phyloP scores from a whole-genome alignment of 2,888 invertebrate genomes.

The Eudemis profundana region DNA sequence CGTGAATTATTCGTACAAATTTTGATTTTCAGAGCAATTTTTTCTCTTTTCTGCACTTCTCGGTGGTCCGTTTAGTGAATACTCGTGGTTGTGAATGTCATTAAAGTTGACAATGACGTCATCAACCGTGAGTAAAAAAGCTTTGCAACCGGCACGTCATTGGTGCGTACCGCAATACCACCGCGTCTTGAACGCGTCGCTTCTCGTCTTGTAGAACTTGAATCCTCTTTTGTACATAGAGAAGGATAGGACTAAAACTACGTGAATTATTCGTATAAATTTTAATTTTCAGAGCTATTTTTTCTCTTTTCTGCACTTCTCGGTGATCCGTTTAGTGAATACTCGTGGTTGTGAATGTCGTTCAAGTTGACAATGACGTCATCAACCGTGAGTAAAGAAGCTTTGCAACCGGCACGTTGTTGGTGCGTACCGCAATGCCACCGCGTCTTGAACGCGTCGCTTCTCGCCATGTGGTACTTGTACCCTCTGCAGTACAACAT shows the following conservation, averaged over 20 bases:
- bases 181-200: not conserved
- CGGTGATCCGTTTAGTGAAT: too few relatives aligned
- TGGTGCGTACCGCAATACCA: slow-evolving; percentile 37
- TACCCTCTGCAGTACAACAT: slow-evolving; percentile 7
- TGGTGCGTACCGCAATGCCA: slow-evolving; percentile 14
- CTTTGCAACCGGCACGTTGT: not conserved
- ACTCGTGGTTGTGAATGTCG: slow-evolving; percentile 15
- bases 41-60: too few relatives aligned
- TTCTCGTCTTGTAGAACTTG: not conserved
- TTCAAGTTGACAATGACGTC: not conserved
- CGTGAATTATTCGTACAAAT: too few relatives aligned
- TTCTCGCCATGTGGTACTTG: not conserved
- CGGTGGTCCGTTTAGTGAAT: too few relatives aligned
- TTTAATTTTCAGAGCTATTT: too few relatives aligned
- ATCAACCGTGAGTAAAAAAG: too few relatives aligned
- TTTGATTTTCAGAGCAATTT: too few relatives aligned
- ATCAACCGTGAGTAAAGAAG: not conserved
- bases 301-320: too few relatives aligned
- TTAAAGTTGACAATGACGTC: slow-evolving; percentile 50
- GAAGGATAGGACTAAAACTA: too few relatives aligned
- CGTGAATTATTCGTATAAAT: too few relatives aligned
- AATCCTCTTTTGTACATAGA: slow-evolving; percentile 3
- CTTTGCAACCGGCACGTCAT: too few relatives aligned
- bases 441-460: not conserved
- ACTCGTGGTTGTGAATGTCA: slow-evolving; percentile 53